Conservation (phyloP, 2,797 vertebrate species). For the Chromobotia macracanthus region DNA sequence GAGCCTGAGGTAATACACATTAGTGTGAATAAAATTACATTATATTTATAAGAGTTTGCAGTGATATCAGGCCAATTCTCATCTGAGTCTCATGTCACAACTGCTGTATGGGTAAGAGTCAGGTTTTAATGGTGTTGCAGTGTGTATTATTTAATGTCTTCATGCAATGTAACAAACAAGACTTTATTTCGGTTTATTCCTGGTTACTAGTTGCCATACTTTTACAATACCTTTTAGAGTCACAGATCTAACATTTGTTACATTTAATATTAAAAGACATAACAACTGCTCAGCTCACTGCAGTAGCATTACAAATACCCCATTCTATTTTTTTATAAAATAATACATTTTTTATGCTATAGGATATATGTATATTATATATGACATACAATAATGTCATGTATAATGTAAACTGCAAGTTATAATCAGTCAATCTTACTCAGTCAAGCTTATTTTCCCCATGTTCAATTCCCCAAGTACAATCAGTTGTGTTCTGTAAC, state of each 20-base stretch:
- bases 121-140: background rate
- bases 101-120: slow-evolving; percentile 6
- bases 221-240: background rate
- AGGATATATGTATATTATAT: background rate
- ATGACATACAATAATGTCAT: background rate
- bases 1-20: slow-evolving; percentile 40
- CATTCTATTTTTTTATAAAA: background rate
- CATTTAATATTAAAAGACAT: background rate
- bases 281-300: background rate
- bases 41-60: slow-evolving; percentile 14
- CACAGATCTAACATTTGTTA: no score
- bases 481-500: background rate
- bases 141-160: background rate
- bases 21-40: slow-evolving; percentile 44
- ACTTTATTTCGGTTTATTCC: no score
- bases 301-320: no score
- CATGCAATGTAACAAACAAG: background rate
- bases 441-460: background rate
- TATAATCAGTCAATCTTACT: background rate
- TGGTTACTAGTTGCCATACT: background rate
- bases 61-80: slow-evolving; percentile 18
- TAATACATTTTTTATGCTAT: background rate
- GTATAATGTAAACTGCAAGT: background rate
- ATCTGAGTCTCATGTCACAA: background rate
- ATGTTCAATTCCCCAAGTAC: no score